Evolutionary conservation across 2,113 vertebrate genomes (phyloP).

Genomic region (Gymnorhina tibicen): DNA sequence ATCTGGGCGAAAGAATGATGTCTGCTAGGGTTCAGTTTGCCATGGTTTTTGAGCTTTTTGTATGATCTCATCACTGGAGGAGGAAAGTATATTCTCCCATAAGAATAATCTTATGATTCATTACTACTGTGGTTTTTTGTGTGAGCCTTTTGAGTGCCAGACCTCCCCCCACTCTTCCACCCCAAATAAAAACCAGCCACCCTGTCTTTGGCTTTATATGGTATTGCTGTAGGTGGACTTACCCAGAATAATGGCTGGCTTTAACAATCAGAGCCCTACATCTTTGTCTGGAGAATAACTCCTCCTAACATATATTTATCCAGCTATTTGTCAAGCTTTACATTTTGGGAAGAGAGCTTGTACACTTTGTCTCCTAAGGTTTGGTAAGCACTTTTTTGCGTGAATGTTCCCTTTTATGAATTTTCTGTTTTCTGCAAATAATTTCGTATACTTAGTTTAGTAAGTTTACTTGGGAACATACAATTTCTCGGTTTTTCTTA

Average conservation of each 20-base stretch:
- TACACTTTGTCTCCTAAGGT: not conserved
- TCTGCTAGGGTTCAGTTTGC: conserved; percentile 33
- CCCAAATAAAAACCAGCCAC: conserved; percentile 25
- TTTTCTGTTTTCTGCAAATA: not conserved
- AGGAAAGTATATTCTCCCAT: conserved; percentile 51
- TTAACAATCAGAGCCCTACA: conserved; percentile 1
- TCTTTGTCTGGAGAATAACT: conserved; percentile 16
- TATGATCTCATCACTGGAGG: conserved; percentile 62
- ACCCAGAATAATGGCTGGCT: conserved; percentile 6
- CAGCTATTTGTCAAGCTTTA: not conserved
- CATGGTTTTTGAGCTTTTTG: conserved; percentile 22
- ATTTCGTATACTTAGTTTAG: not conserved
- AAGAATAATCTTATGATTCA: conserved; percentile 59
- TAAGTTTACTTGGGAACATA: not conserved
- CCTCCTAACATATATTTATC: not conserved
- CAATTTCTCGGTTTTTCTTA: not conserved
- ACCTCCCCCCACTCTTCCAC: conserved; percentile 32
- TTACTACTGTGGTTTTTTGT: conserved; percentile 53
- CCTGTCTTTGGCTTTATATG: conserved; percentile 48
- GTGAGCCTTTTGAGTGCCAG: conserved; percentile 48
- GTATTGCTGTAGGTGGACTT: conserved; percentile 37
- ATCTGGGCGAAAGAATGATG: not conserved
- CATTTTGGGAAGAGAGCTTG: not conserved
- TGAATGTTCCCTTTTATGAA: not conserved
- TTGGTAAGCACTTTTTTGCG: not conserved